Conservation (phyloP, 2,888 invertebrate genomes). For the Melanophora roralis region DNA sequence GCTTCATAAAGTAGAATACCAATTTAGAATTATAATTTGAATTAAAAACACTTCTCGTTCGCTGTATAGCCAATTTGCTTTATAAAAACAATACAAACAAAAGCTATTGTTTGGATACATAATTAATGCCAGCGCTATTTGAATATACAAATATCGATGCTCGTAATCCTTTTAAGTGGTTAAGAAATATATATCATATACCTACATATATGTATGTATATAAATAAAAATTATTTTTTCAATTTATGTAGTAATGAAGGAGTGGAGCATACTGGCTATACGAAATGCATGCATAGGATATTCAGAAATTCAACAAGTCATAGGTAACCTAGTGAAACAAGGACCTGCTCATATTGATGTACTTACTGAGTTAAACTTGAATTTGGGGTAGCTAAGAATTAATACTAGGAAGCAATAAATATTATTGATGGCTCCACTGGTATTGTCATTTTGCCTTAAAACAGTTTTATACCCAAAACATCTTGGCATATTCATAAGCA, state of each 20-base stretch:
- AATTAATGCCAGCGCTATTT: constrained; percentile 86
- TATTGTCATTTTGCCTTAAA: too few species aligned
- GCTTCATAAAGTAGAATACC: constrained; percentile 71
- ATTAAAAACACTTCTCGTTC: constrained; percentile 87
- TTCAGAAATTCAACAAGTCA: constrained; percentile 83
- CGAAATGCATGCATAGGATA: constrained; percentile 89
- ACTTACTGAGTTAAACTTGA: constrained; percentile 84
- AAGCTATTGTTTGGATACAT: constrained; percentile 85
- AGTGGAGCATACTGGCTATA: constrained; percentile 92
- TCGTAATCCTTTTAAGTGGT: constrained; percentile 87
- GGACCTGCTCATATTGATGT: constrained; percentile 84
- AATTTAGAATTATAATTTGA: constrained; percentile 88
- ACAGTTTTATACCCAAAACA: too few species aligned
- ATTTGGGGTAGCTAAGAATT: constrained; percentile 75
- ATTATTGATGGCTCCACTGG: too few species aligned
- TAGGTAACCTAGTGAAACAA: constrained; percentile 80
- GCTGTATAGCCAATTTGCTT: constrained; percentile 88
- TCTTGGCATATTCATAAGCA: too few species aligned
- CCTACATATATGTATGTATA: not conserved
- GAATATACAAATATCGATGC: constrained; percentile 93
- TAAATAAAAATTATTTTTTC: not conserved
- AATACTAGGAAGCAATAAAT: constrained; percentile 61
- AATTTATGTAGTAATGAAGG: constrained; percentile 85
- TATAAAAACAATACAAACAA: constrained; percentile 86
- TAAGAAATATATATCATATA: not conserved